These are phyloP conservation scores for Calliphora vicina DNA, from an alignment of 1,140 invertebrate species.

Conservation along the genomic window DNA sequence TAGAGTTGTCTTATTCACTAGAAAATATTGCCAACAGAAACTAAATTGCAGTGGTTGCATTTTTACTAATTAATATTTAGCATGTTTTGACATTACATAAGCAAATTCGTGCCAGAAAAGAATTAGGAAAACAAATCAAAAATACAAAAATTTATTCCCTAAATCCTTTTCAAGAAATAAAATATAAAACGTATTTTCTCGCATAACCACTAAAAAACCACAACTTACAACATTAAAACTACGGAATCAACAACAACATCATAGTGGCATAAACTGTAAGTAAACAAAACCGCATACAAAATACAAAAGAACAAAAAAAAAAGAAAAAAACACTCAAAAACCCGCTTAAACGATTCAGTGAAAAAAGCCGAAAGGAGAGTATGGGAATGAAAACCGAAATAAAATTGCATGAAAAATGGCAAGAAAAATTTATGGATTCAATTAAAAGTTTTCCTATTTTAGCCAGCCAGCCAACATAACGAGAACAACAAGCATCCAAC, in stretches of 20 bases:
- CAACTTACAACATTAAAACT: neutral
- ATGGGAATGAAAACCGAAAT: neutral
- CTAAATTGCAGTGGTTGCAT: too few species aligned
- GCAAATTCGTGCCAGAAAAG: neutral
- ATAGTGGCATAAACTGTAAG: neutral
- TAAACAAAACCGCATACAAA: neutral
- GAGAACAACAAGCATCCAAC: neutral
- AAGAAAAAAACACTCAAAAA: neutral
- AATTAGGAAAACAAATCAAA: neutral
- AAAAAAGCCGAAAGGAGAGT: neutral
- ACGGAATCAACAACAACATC: neutral
- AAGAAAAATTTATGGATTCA: slow-evolving; percentile 37
- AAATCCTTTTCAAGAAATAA: neutral
- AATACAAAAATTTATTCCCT: neutral
- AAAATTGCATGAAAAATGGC: slow-evolving; percentile 14
- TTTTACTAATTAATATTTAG: neutral
- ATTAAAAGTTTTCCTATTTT: slow-evolving; percentile 36
- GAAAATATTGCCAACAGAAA: too few species aligned
- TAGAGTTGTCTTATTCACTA: too few species aligned
- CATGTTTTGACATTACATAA: neutral
- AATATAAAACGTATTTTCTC: neutral
- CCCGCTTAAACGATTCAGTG: neutral
- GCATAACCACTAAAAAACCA: neutral
- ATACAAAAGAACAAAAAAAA: neutral
- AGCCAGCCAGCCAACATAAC: neutral